phyloP scores from a whole-genome alignment of 2,797 vertebrate species.

The Phalanger gymnotis region DNA sequence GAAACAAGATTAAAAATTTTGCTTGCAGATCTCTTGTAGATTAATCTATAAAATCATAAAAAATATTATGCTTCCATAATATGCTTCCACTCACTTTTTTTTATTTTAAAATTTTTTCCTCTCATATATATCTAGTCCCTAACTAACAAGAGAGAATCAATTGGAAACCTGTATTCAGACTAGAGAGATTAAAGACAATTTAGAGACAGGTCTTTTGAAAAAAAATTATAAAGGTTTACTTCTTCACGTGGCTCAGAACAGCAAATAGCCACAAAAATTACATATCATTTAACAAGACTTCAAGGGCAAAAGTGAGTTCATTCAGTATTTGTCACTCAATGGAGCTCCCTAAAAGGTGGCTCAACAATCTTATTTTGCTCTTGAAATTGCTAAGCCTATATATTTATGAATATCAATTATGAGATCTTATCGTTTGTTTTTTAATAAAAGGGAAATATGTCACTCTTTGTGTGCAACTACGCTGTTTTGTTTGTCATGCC shows the following conservation, averaged over 20 bases:
- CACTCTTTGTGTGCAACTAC: rapidly evolving
- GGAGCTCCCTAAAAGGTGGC: neutral
- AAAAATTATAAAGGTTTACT: neutral
- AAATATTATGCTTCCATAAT: neutral
- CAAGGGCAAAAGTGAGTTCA: neutral
- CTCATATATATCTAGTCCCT: neutral
- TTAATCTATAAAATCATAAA: neutral
- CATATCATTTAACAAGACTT: neutral
- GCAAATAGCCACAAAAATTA: neutral
- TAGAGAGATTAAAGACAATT: neutral
- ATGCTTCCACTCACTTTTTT: neutral
- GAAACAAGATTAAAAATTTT: neutral
- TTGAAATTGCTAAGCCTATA: neutral
- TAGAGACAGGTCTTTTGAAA: neutral
- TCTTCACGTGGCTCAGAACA: neutral
- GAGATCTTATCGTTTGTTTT: neutral
- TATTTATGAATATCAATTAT: neutral
- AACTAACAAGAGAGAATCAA: neutral
- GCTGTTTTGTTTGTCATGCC: rapidly evolving
- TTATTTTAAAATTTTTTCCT: neutral
- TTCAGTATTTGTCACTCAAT: rapidly evolving
- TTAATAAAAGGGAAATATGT: neutral
- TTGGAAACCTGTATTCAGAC: neutral
- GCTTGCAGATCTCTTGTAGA: neutral
- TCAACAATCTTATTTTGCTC: neutral